Conservation (phyloP, 2,113 vertebrate genomes). For the Lepus europaeus region DNA sequence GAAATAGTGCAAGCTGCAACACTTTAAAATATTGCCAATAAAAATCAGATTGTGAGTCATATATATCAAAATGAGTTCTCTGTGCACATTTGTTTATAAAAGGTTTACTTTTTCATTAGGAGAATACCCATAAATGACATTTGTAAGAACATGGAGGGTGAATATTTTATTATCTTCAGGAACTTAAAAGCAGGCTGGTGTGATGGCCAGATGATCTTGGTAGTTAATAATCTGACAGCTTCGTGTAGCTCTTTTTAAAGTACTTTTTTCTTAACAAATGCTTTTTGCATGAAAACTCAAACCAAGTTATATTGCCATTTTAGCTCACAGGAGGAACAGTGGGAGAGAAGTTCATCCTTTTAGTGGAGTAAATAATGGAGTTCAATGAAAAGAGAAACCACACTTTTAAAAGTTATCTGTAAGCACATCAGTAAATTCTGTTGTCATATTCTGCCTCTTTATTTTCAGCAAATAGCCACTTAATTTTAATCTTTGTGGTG, state of each 20-base stretch:
- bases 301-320: conserved; percentile 53
- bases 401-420: conserved; percentile 61
- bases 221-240: conserved; percentile 62
- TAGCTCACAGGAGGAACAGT: conserved; percentile 31
- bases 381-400: conserved; percentile 58
- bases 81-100: conserved; percentile 61
- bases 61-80: conserved; percentile 61
- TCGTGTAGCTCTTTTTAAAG: conserved; percentile 25
- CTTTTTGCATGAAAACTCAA: conserved; percentile 60
- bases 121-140: conserved; percentile 59
- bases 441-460: conserved; percentile 59
- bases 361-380: conserved; percentile 59
- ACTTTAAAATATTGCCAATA: conserved; percentile 71
- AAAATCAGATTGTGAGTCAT: conserved; percentile 67
- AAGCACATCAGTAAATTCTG: conserved; percentile 54
- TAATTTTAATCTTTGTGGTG: conserved; percentile 71
- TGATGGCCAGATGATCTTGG: conserved; percentile 49
- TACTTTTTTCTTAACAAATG: neutral
- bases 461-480: conserved; percentile 72
- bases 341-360: conserved; percentile 52
- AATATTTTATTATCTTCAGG: conserved; percentile 68
- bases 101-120: conserved; percentile 48
- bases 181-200: conserved; percentile 27
- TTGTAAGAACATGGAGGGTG: conserved; percentile 12
- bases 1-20: conserved; percentile 25